These are phyloP conservation scores for Psephotus haematonotus DNA, from an alignment of 2,113 vertebrate genomes.

Conservation along the genomic window DNA sequence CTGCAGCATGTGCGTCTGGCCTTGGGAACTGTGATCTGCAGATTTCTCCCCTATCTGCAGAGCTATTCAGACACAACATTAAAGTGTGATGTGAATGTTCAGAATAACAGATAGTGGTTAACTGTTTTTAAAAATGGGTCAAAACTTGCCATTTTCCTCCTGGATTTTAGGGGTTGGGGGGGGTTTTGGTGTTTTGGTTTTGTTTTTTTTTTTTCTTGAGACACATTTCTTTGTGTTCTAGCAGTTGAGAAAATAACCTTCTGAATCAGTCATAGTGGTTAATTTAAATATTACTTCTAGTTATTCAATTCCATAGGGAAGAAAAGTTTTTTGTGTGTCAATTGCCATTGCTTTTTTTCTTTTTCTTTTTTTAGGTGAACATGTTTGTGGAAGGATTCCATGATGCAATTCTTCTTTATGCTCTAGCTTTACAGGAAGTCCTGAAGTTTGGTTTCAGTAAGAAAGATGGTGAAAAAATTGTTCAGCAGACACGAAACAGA, in stretches of 20 bases:
- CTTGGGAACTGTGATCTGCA: background rate
- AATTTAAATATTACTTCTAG: background rate
- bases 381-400: constrained; percentile 99
- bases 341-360: constrained; percentile 7
- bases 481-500: constrained; percentile 89
- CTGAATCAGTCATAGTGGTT: background rate
- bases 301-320: background rate
- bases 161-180: background rate
- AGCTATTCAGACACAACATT: constrained; percentile 19
- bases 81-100: background rate
- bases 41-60: background rate
- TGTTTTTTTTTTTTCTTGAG: background rate
- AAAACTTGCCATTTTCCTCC: background rate
- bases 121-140: background rate
- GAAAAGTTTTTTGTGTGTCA: background rate
- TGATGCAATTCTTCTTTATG: constrained; percentile 92
- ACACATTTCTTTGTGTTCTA: background rate
- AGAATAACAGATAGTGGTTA: background rate
- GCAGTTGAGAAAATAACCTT: background rate
- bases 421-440: constrained; percentile 88
- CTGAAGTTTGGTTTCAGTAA: constrained; percentile 88
- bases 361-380: constrained; percentile 82
- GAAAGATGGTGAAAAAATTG: constrained; percentile 90
- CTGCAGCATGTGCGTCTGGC: background rate
- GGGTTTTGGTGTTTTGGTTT: too few relatives aligned